phyloP scores from a whole-genome alignment of 1,140 invertebrate genomes.

The Ooceraea biroi region DNA sequence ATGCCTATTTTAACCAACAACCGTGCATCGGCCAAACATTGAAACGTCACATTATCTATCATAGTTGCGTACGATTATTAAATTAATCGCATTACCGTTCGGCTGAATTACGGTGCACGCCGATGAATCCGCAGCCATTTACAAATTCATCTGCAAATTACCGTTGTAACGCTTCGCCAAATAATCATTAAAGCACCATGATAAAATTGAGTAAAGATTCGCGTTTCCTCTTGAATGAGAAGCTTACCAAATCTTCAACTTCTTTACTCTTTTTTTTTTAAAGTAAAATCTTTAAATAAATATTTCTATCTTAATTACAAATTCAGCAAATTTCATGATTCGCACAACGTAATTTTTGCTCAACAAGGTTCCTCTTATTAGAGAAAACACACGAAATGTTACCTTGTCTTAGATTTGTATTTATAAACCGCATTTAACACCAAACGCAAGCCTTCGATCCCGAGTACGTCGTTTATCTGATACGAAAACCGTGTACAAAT shows the following conservation, averaged over 20 bases:
- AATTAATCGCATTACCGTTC: constrained; percentile 59
- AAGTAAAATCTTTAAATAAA: neutral
- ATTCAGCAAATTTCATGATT: no score
- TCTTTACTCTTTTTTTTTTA: neutral
- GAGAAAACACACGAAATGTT: neutral
- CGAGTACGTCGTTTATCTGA: neutral
- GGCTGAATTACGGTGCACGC: constrained; percentile 48
- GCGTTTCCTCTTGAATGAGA: neutral
- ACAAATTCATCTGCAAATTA: constrained; percentile 45
- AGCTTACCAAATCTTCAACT: neutral
- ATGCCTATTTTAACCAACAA: constrained; percentile 29
- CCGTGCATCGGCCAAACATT: constrained; percentile 5
- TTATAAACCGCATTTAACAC: neutral
- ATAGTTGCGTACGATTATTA: constrained; percentile 52
- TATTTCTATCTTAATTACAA: constrained; percentile 1
- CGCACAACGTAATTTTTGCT: no score
- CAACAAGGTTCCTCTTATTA: neutral
- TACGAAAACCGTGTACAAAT: neutral
- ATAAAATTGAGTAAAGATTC: neutral
- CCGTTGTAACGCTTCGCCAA: constrained; percentile 10
- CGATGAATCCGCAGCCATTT: constrained; percentile 48
- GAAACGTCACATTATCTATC: constrained; percentile 62
- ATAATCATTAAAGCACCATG: constrained; percentile 47
- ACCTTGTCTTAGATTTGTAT: neutral
- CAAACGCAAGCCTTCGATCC: neutral